Conservation (phyloP, 2,888 invertebrate genomes). For the Linyphia triangularis region DNA sequence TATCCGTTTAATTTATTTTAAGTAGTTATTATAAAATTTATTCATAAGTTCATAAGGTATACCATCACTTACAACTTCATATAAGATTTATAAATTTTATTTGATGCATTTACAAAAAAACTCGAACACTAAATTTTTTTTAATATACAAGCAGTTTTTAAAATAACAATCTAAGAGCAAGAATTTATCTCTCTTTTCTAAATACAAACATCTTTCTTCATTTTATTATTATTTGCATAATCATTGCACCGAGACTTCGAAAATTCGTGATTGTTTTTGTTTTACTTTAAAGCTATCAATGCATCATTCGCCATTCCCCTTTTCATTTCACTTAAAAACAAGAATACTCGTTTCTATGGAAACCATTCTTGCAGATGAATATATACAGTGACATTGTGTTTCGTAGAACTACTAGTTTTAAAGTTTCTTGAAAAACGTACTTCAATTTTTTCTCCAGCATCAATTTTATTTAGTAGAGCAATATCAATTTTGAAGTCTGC, state of each 20-base stretch:
- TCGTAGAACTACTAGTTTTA: slow-evolving; percentile 16
- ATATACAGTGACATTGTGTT: slow-evolving; percentile 33
- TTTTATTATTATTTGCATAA: slow-evolving; percentile 20
- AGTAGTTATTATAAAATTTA: no score
- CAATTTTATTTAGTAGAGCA: no score
- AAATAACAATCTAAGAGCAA: not conserved
- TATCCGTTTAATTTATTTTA: no score
- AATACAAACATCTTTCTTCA: not conserved
- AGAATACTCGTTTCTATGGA: slow-evolving; percentile 11
- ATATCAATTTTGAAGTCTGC: no score
- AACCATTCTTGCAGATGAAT: slow-evolving; percentile 24
- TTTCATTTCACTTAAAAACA: slow-evolving; percentile 27
- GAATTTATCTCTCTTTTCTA: not conserved
- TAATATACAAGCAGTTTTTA: not conserved
- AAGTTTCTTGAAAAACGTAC: slow-evolving; percentile 1
- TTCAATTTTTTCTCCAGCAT: no score
- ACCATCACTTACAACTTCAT: no score
- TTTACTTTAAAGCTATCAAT: slow-evolving; percentile 3
- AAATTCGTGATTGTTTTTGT: slow-evolving; percentile 31
- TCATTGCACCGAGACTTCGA: not conserved
- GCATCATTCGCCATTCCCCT: not conserved
- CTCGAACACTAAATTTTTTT: no score
- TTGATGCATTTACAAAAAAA: no score
- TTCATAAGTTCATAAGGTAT: no score
- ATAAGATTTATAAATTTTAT: no score